Conservation (phyloP, 1,140 invertebrate genomes). For the Drosophila asahinai region DNA sequence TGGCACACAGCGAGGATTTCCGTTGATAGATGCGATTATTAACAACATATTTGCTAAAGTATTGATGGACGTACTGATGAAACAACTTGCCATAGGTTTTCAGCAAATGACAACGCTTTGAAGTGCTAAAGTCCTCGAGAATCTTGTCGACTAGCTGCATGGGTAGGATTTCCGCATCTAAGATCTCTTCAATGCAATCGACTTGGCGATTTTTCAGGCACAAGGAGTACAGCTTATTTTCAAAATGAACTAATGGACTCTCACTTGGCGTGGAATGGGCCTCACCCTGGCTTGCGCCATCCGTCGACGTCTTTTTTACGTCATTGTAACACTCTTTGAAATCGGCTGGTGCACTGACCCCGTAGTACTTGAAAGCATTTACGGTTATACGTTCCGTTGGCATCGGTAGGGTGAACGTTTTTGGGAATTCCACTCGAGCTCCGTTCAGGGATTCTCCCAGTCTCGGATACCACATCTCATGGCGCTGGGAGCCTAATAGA, state of each 20-base stretch:
- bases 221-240: slow-evolving; percentile 21
- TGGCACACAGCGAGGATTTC: slow-evolving; percentile 32
- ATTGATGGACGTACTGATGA: slow-evolving; percentile 40
- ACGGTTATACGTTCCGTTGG: slow-evolving; percentile 12
- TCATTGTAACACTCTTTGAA: slow-evolving; percentile 21
- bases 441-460: slow-evolving; percentile 2
- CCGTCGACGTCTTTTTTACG: not conserved
- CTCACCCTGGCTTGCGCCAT: not conserved
- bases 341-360: slow-evolving; percentile 24
- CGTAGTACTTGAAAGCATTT: slow-evolving; percentile 47
- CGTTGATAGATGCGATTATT: slow-evolving; percentile 20
- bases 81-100: slow-evolving; percentile 17
- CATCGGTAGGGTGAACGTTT: not conserved
- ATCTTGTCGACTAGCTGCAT: not conserved
- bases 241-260: slow-evolving; percentile 34
- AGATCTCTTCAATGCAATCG: slow-evolving; percentile 11
- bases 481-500: slow-evolving; percentile 21
- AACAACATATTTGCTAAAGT: slow-evolving; percentile 16
- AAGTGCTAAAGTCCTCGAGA: slow-evolving; percentile 26
- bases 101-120: slow-evolving; percentile 35
- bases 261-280: not conserved
- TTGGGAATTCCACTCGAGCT: not conserved
- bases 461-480: slow-evolving; percentile 11
- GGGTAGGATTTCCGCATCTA: not conserved
- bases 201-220: slow-evolving; percentile 13